Base-by-base conservation (phyloP, 2,113 vertebrate genomes). In the Sinocyclocheilus anshuiensis region DNA sequence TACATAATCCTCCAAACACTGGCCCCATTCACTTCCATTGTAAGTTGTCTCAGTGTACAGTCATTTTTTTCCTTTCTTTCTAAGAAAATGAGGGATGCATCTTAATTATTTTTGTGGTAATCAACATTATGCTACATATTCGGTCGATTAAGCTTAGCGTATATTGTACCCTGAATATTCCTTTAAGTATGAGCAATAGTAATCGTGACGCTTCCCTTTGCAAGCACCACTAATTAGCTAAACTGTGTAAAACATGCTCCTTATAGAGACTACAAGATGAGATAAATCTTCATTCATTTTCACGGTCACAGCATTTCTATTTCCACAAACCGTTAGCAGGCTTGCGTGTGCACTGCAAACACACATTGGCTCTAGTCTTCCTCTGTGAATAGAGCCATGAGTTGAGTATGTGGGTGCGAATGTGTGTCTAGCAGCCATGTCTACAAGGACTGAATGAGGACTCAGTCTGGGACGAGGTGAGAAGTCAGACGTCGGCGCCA, bases 401-500 rank as follows among this genome's bases (percentile, higher is more conserved):
- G 26, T 7, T 82, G n/a, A 48, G n/a, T 33, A 10, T 39, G 59
- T 84, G 63, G 77, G 26, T 85, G 75, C 12, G n/a, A 71, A 59
- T 82, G 53, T 81, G 39, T 24, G 71, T 42, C 45, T 55, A 72
- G 18, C 63, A n/a, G 16, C 18, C 63, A 84, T 36, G 65, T 78
- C 48, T 20, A 57, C 26, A 36, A 26, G 57, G 20, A 76, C 22
- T 15, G 26, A 80, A 22, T 80, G 9, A 57, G 74, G 42, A 33
- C 15, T 75, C 39, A 42, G 12, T 67, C 42, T 65, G 79, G 57
- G 33, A 82, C n/a, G 36, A 82, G 71, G 59, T 59, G 50, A 77
- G 72, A 69, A 85, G 80, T 50, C 22, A 80, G 16, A 26, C 22
- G 83, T 83, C 9, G 53, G 24, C 39, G 48, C 13, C 61, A 77